A percentile compares a stretch with the other conserved stretches of the same genome.
These are phyloP conservation scores for Brachionus sp. DNA, from an alignment of 1,140 invertebrate species.

Conservation along the genomic window DNA sequence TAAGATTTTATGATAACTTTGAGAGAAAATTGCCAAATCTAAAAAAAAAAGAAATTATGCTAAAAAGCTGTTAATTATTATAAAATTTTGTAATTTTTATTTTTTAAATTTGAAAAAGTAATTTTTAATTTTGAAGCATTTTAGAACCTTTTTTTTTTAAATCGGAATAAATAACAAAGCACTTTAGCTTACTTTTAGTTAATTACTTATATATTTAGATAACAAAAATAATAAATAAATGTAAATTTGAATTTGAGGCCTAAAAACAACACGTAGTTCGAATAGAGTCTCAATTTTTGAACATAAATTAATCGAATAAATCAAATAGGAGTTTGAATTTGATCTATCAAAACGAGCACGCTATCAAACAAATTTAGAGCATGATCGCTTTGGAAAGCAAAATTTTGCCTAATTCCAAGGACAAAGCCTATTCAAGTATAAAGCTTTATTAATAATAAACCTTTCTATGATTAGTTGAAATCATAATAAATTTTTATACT, in stretches of 20 bases:
- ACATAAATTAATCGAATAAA: neutral
- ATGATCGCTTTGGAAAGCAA: neutral
- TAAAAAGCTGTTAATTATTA: constrained; percentile 26
- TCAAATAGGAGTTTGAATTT: neutral
- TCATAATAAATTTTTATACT: neutral
- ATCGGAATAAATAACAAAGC: neutral
- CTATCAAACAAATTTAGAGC: neutral
- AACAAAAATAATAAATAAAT: neutral
- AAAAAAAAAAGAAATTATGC: neutral
- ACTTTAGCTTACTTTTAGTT: neutral
- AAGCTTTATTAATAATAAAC: neutral
- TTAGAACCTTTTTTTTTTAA: neutral
- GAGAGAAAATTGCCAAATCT: neutral
- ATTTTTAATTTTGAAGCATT: neutral
- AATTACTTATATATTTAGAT: neutral
- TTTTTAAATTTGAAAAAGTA: neutral
- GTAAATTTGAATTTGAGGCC: neutral
- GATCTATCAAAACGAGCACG: neutral
- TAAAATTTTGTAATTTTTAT: neutral
- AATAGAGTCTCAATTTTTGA: neutral
- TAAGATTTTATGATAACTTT: neutral
- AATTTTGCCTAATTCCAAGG: neutral
- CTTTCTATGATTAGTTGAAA: neutral
- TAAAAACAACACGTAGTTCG: neutral
- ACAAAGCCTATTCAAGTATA: neutral